Evolutionary conservation across 2,888 invertebrate species (phyloP).

Genomic region (Campaea margaritaria): DNA sequence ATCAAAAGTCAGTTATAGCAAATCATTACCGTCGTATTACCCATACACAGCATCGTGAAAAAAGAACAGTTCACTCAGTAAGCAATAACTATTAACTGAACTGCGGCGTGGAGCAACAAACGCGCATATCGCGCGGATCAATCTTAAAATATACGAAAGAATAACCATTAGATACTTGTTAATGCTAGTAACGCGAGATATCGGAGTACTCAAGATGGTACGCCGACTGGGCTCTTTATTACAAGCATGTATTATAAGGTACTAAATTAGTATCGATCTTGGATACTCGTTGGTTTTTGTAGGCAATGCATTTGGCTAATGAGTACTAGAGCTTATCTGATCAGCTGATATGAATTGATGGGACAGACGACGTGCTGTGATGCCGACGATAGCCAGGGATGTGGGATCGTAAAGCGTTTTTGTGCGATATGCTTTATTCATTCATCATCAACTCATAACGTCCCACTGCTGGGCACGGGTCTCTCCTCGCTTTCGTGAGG

Average conservation of each 20-base stretch:
- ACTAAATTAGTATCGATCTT: constrained; percentile 11
- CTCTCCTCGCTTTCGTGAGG: too few species aligned
- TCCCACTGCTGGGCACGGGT: too few species aligned
- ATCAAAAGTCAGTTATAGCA: constrained; percentile 20
- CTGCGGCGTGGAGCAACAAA: constrained; percentile 10
- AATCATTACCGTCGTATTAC: constrained; percentile 36
- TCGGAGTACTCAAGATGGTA: constrained; percentile 6
- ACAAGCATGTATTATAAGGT: constrained; percentile 7
- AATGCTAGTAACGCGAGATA: neutral
- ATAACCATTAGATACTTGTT: constrained; percentile 25
- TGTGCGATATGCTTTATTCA: neutral
- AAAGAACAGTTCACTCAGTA: constrained; percentile 24
- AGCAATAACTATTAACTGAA: too few species aligned
- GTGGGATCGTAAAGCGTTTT: constrained; percentile 3
- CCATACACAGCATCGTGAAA: constrained; percentile 27
- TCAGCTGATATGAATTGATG: constrained; percentile 16
- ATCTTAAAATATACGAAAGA: constrained; percentile 40
- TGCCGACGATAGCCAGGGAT: constrained; percentile 1
- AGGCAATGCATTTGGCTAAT: constrained; percentile 10
- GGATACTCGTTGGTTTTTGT: constrained; percentile 14
- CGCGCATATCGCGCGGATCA: constrained; percentile 36
- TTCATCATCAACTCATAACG: too few species aligned
- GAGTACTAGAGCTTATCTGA: constrained; percentile 11
- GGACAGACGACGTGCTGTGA: neutral
- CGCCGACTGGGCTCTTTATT: too few species aligned